Evolutionary conservation across 2,797 vertebrate species (phyloP).

Genomic region (Mycteria americana): DNA sequence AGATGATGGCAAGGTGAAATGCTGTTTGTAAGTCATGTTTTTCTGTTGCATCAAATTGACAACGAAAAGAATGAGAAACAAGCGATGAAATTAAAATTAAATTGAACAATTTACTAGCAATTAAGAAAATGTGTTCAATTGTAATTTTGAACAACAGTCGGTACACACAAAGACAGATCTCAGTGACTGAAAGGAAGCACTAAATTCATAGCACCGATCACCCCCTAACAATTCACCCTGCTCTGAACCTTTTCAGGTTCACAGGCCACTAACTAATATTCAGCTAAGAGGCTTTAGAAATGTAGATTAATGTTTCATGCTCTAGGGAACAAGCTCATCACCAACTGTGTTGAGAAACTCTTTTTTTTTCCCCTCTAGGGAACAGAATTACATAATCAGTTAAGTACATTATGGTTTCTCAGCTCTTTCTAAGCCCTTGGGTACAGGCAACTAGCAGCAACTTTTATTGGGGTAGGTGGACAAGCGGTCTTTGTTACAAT

Average conservation of each 20-base stretch:
- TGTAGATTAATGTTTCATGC: slow-evolving; percentile 59
- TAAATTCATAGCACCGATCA: neutral
- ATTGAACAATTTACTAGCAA: neutral
- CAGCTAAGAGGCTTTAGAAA: slow-evolving; percentile 60
- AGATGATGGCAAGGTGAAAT: neutral
- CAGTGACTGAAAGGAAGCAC: neutral
- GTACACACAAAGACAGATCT: neutral
- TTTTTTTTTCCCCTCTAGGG: neutral
- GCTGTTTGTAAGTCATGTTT: neutral
- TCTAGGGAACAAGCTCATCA: slow-evolving; percentile 61
- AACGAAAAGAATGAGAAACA: neutral
- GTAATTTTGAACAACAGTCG: neutral
- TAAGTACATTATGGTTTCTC: slow-evolving; percentile 12
- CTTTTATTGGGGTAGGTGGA: neutral
- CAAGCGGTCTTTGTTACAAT: neutral
- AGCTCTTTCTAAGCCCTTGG: neutral
- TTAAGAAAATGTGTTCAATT: neutral
- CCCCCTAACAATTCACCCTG: neutral
- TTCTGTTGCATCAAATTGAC: neutral
- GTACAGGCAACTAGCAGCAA: neutral
- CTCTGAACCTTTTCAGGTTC: slow-evolving; percentile 8
- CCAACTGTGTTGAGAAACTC: slow-evolving; percentile 13
- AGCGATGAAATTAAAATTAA: neutral
- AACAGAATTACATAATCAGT: neutral
- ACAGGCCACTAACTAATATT: neutral